Conservation (phyloP, 1,140 invertebrate species). For the Galleria mellonella region DNA sequence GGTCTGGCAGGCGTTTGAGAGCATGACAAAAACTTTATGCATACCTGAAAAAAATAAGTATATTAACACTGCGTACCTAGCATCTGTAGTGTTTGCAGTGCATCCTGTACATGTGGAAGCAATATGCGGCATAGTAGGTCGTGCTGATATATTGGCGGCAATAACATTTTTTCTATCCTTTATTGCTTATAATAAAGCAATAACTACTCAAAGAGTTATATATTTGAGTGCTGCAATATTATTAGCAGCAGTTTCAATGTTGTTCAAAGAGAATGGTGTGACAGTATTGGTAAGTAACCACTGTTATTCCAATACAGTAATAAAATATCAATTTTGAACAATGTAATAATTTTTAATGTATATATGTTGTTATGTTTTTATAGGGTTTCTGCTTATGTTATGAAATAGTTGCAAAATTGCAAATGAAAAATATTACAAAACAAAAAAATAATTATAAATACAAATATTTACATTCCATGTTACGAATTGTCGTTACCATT, state of each 20-base stretch:
- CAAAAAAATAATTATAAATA: constrained; percentile 6
- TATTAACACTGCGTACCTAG: constrained; percentile 73
- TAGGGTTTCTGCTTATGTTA: constrained; percentile 84
- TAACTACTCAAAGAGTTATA: constrained; percentile 15
- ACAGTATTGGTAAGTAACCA: constrained; percentile 84
- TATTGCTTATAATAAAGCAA: constrained; percentile 74
- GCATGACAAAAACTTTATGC: constrained; percentile 65
- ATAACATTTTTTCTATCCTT: constrained; percentile 86
- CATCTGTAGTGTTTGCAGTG: constrained; percentile 88
- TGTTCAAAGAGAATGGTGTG: constrained; percentile 96
- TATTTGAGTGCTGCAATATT: constrained; percentile 58
- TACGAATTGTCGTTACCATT: constrained; percentile 23
- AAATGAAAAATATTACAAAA: constrained; percentile 7
- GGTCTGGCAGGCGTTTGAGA: constrained; percentile 76
- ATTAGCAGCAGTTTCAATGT: constrained; percentile 77
- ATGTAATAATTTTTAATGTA: background rate
- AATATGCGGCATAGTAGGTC: constrained; percentile 94
- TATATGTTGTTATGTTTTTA: constrained; percentile 42
- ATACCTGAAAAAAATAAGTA: constrained; percentile 11
- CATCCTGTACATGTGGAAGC: constrained; percentile 97
- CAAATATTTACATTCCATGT: constrained; percentile 9
- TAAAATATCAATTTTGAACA: too few species aligned
- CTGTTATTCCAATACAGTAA: background rate
- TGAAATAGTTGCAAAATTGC: constrained; percentile 71
- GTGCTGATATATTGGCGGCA: constrained; percentile 91